A percentile compares a stretch with the other conserved stretches of the same genome.
phyloP scores from a whole-genome alignment of 2,797 vertebrate genomes.

The Miichthys miiuy region DNA sequence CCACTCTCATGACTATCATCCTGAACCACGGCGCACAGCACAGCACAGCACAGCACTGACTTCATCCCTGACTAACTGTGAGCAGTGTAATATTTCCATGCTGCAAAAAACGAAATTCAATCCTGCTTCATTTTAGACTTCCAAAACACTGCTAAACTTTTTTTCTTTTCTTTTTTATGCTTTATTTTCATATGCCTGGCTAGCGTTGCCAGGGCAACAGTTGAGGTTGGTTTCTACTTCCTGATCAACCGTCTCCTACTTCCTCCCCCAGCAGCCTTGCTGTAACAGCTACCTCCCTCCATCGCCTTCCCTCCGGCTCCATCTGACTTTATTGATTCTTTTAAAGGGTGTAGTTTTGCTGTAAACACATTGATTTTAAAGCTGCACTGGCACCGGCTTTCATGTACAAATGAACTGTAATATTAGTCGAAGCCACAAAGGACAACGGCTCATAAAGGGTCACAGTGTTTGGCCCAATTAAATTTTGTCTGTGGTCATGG shows the following conservation, averaged over 20 bases:
- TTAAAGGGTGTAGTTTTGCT: constrained; percentile 30
- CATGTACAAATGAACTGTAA: constrained; percentile 12
- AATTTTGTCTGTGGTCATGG: neutral
- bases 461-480: neutral
- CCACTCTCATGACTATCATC: neutral
- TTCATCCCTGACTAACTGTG: neutral
- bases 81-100: neutral
- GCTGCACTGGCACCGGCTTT: neutral
- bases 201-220: constrained; percentile 70
- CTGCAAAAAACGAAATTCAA: neutral
- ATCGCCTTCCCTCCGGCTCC: constrained; percentile 32
- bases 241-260: constrained; percentile 82
- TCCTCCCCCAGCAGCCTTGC: constrained; percentile 71
- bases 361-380: constrained; percentile 48
- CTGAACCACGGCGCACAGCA: neutral
- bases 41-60: constrained; percentile 9
- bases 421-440: neutral
- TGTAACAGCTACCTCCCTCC: constrained; percentile 57
- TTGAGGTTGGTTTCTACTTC: constrained; percentile 83
- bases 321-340: constrained; percentile 48
- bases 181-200: constrained; percentile 30
- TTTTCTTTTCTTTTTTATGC: neutral
- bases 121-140: constrained; percentile 21
- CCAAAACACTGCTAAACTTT: constrained; percentile 6
- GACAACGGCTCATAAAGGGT: neutral